phyloP scores from a whole-genome alignment of 2,113 vertebrate genomes.

The Colistium nudipinnis region DNA sequence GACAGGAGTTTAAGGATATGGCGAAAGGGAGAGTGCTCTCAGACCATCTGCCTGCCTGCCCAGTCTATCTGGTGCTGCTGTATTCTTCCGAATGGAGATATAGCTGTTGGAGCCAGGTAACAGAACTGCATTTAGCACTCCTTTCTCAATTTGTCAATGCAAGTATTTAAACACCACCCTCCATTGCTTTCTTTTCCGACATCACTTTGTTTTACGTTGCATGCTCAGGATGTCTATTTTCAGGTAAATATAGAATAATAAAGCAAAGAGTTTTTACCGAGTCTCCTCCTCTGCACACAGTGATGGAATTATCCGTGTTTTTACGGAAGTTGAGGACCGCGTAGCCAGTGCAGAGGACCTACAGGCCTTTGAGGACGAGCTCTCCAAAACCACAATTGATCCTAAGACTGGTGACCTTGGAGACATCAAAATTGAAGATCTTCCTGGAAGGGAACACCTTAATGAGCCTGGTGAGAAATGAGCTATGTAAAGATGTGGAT shows the following conservation, averaged over 20 bases:
- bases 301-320: slow-evolving; percentile 94
- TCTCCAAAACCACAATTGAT: slow-evolving; percentile 92
- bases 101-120: slow-evolving; percentile 95
- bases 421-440: slow-evolving; percentile 90
- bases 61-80: slow-evolving; percentile 99
- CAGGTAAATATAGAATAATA: not conserved
- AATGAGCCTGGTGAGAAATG: slow-evolving; percentile 86
- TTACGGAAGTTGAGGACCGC: slow-evolving; percentile 89
- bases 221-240: not conserved
- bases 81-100: slow-evolving; percentile 91
- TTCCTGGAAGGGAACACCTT: slow-evolving; percentile 95
- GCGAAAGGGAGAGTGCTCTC: slow-evolving; percentile 89
- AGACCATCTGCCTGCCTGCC: slow-evolving; percentile 93
- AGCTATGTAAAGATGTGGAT: not conserved
- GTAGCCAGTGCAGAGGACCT: slow-evolving; percentile 88
- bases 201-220: not conserved
- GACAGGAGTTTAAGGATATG: slow-evolving; percentile 94
- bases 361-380: slow-evolving; percentile 94
- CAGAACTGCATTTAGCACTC: not conserved
- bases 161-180: slow-evolving; percentile 30
- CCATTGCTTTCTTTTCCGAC: not conserved
- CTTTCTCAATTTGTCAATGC: not conserved
- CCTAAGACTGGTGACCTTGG: slow-evolving; percentile 94
- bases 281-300: slow-evolving; percentile 68
- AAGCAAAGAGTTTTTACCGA: not conserved